A percentile compares a stretch with the other conserved stretches of the same genome.
Evolutionary conservation across 2,113 vertebrate species (phyloP).

Genomic region (Sylvilagus bachmani): DNA sequence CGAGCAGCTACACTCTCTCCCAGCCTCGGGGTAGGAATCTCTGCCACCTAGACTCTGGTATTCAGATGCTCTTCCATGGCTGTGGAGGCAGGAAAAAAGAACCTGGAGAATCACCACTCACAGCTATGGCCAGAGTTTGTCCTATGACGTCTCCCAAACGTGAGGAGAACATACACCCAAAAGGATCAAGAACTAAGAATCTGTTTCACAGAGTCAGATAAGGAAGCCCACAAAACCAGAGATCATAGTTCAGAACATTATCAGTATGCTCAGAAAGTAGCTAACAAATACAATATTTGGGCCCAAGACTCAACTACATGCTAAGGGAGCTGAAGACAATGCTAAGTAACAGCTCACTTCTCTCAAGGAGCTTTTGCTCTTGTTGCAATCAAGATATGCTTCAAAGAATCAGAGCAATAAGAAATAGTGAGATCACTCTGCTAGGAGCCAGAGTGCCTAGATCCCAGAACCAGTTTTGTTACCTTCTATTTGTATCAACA

Average conservation of each 20-base stretch:
- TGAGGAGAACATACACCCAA: not conserved
- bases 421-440: not conserved
- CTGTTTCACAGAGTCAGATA: not conserved
- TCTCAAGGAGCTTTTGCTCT: not conserved
- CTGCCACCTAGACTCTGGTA: not conserved
- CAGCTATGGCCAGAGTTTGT: not conserved
- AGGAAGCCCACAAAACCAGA: constrained; percentile 15
- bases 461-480: not conserved
- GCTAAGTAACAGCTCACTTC: not conserved
- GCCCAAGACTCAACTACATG: not conserved
- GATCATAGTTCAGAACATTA: constrained; percentile 23
- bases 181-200: not conserved
- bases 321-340: not conserved
- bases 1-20: not conserved
- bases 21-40: not conserved
- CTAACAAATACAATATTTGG: constrained; percentile 9
- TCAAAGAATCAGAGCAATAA: not conserved
- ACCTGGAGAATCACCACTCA: not conserved
- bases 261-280: not conserved
- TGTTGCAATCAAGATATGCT: not conserved
- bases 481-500: not conserved
- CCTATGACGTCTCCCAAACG: not conserved
- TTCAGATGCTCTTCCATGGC: not conserved
- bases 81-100: not conserved
- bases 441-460: not conserved